Conservation (phyloP, 2,113 vertebrate genomes). For the Drymodes brunneopygia region DNA sequence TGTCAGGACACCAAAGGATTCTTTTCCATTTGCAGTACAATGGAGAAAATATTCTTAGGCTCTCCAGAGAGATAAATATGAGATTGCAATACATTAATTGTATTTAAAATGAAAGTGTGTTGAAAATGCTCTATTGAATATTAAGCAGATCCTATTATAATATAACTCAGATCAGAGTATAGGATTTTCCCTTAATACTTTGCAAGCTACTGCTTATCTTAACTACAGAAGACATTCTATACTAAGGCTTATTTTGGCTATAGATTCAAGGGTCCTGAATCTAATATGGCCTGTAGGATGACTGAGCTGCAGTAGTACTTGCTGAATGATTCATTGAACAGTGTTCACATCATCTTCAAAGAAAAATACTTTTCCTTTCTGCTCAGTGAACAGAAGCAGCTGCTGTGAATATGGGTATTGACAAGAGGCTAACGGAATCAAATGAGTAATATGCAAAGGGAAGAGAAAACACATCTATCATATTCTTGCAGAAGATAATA, state of each 20-base stretch:
- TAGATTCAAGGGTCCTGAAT: constrained; percentile 27
- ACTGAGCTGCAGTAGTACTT: constrained; percentile 26
- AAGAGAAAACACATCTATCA: neutral
- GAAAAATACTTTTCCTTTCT: constrained; percentile 49
- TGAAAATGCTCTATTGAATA: constrained; percentile 37
- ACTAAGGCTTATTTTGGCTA: constrained; percentile 26
- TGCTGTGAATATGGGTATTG: constrained; percentile 32
- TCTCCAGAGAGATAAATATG: constrained; percentile 47
- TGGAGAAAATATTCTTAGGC: constrained; percentile 61
- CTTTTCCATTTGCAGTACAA: constrained; percentile 68
- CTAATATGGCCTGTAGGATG: constrained; percentile 19
- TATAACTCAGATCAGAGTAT: constrained; percentile 47
- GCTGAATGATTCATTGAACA: constrained; percentile 64
- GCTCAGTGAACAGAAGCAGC: constrained; percentile 45
- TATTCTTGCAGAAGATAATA: neutral
- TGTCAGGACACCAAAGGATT: constrained; percentile 42
- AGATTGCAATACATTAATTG: constrained; percentile 51
- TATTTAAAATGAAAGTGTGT: constrained; percentile 48
- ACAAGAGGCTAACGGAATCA: constrained; percentile 25
- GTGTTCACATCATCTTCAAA: constrained; percentile 44
- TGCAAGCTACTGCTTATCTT: constrained; percentile 42
- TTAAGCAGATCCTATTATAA: constrained; percentile 57
- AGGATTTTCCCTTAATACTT: constrained; percentile 57
- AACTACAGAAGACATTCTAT: neutral
- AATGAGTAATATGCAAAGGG: neutral